These are phyloP conservation scores for Caenorhabditis afra DNA, from an alignment of 2,888 invertebrate species.

Conservation along the genomic window DNA sequence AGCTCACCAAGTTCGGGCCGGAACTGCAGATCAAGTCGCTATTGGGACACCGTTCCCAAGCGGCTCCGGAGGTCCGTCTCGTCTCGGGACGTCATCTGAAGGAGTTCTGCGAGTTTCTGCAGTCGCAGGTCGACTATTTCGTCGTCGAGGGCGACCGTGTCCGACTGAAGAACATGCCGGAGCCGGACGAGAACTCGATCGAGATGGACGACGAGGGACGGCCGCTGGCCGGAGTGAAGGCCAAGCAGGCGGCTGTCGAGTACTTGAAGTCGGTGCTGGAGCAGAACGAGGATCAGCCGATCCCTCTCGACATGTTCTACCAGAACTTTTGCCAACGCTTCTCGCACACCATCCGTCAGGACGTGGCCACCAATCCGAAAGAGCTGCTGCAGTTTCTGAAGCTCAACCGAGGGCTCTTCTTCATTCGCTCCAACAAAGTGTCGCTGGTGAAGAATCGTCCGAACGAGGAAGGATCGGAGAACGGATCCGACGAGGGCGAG, in stretches of 20 bases:
- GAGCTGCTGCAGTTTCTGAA: conserved; percentile 92
- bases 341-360: conserved; percentile 79
- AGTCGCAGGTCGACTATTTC: conserved; percentile 90
- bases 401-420: conserved; percentile 94
- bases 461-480: conserved; percentile 77
- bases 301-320: conserved; percentile 79
- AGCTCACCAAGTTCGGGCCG: conserved; percentile 94
- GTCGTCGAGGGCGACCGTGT: conserved; percentile 84
- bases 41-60: conserved; percentile 92
- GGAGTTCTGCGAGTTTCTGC: conserved; percentile 92
- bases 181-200: conserved; percentile 75
- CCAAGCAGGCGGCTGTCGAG: conserved; percentile 80
- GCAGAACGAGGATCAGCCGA: conserved; percentile 79
- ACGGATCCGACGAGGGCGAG: conserved; percentile 73
- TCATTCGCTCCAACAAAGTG: conserved; percentile 90
- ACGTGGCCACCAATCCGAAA: conserved; percentile 91
- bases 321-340: conserved; percentile 79
- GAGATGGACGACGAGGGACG: conserved; percentile 80
- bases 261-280: conserved; percentile 78
- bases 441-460: conserved; percentile 77
- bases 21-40: conserved; percentile 94
- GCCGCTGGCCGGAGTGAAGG: conserved; percentile 78
- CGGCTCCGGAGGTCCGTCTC: conserved; percentile 95
- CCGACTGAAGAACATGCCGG: conserved; percentile 79
- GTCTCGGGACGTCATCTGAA: conserved; percentile 94